Conservation (phyloP, 2,113 vertebrate species). For the Grammomys surdaster region DNA sequence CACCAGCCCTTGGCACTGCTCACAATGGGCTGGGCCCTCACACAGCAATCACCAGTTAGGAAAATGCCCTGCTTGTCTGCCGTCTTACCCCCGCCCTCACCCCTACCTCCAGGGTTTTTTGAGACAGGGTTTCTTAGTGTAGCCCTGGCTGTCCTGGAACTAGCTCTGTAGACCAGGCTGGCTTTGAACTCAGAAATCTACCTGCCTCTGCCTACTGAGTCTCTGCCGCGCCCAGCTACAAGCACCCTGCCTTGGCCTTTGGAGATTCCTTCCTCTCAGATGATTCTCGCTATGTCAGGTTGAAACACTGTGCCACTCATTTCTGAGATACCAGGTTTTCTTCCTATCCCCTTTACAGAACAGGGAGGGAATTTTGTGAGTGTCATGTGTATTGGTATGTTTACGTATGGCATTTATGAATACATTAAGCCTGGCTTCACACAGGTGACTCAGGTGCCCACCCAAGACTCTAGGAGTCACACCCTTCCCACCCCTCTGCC, state of each 20-base stretch:
- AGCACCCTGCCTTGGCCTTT: neutral
- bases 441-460: neutral
- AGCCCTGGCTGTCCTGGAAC: too few species aligned
- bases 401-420: accelerated
- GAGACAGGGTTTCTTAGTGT: too few species aligned
- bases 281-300: neutral
- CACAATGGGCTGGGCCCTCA: neutral
- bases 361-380: neutral
- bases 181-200: too few species aligned
- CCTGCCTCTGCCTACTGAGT: too few species aligned
- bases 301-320: neutral
- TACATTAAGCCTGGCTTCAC: neutral
- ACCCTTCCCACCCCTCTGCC: neutral
- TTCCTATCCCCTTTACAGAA: neutral
- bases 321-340: neutral
- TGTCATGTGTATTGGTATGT: neutral
- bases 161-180: too few species aligned
- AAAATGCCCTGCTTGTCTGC: neutral
- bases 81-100: too few species aligned
- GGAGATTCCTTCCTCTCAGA: neutral
- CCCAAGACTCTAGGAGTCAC: neutral
- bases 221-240: too few species aligned
- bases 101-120: too few species aligned
- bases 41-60: neutral
- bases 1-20: neutral